phyloP scores from a whole-genome alignment of 2,888 invertebrate species.

The Meteorus cinctellus region DNA sequence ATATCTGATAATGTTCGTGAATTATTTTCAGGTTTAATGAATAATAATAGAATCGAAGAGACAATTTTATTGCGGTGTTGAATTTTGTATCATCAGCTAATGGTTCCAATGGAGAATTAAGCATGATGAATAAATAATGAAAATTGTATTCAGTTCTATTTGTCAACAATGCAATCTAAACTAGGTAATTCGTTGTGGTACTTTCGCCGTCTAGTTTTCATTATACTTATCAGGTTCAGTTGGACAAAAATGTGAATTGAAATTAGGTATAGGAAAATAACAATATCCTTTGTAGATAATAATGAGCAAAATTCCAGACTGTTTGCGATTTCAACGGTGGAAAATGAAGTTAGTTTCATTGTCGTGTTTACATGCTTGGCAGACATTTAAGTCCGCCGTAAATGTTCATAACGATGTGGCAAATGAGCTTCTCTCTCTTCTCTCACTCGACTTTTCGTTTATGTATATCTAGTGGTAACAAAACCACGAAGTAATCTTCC shows the following conservation, averaged over 20 bases:
- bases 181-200: too few relatives aligned
- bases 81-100: too few relatives aligned
- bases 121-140: too few relatives aligned
- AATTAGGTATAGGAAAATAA: background rate
- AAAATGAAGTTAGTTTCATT: background rate
- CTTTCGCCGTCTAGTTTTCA: background rate
- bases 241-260: background rate
- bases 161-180: too few relatives aligned
- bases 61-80: too few relatives aligned
- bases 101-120: too few relatives aligned
- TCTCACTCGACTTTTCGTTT: slow-evolving; percentile 27
- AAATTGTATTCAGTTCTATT: too few relatives aligned
- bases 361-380: slow-evolving; percentile 2
- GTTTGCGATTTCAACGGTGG: background rate
- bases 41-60: too few relatives aligned
- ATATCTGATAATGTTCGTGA: too few relatives aligned
- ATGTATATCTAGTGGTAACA: slow-evolving; percentile 17
- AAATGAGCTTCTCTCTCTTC: slow-evolving; percentile 23
- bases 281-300: background rate
- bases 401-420: slow-evolving; percentile 13
- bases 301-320: background rate
- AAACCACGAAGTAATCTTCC: slow-evolving; percentile 46
- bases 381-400: background rate
- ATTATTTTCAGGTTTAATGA: too few relatives aligned
- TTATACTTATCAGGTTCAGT: background rate